These are phyloP conservation scores for Sturnira hondurensis DNA, from an alignment of 2,113 vertebrate species.

Conservation along the genomic window DNA sequence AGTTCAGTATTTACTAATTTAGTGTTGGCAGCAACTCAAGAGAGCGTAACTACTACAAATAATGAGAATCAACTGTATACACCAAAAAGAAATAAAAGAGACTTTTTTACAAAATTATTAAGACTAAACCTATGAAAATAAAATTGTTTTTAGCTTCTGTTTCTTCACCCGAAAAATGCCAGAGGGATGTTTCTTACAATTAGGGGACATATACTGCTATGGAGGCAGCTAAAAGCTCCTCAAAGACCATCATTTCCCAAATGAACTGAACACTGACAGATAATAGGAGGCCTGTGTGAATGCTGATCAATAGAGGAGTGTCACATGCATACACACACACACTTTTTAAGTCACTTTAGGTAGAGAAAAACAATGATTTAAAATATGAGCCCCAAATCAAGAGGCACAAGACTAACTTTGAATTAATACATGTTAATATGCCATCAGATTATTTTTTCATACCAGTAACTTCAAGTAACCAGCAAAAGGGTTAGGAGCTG, in stretches of 20 bases:
- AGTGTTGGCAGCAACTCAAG: background rate
- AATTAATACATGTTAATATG: background rate
- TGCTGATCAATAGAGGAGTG: constrained; percentile 2
- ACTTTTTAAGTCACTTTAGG: constrained; percentile 20
- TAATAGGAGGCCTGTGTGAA: background rate
- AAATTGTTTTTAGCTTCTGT: background rate
- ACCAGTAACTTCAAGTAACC: background rate
- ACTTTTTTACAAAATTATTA: constrained; percentile 6
- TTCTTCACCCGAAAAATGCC: background rate
- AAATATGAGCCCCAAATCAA: constrained; percentile 10
- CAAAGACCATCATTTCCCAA: constrained; percentile 1
- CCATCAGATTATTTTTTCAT: background rate
- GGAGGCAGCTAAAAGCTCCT: background rate
- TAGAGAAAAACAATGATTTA: constrained; percentile 36
- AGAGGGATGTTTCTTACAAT: constrained; percentile 1
- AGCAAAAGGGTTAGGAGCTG: background rate
- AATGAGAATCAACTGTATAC: background rate
- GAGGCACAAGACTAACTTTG: constrained; percentile 7
- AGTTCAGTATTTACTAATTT: background rate
- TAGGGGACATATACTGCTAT: background rate
- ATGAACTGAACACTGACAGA: constrained; percentile 4
- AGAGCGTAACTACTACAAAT: background rate
- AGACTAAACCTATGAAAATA: background rate
- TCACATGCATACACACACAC: background rate
- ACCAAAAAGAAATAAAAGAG: background rate